Base-by-base conservation (phyloP, 2,113 vertebrate genomes). In the Tympanuchus pallidicinctus region DNA sequence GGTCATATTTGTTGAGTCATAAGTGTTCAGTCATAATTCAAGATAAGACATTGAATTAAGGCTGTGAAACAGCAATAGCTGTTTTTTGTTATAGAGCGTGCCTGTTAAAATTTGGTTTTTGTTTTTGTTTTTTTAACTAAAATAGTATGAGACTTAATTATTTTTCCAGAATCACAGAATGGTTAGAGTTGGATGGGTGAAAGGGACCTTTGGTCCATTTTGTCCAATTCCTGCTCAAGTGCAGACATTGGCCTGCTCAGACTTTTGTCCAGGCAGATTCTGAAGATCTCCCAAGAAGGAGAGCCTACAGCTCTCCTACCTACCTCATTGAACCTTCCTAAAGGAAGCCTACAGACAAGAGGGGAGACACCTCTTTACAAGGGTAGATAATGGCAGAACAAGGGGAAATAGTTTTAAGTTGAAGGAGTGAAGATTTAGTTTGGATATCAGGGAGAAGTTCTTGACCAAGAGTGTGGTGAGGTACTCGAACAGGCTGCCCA, bases 71-170 rank as follows among this genome's bases (percentile, higher is more conserved):
- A 64, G 3, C 34, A 24, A 59, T 8, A 32, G 18, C 8, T 74
- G 4, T 3, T 34, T 34, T 76, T 47, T 71, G 40, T n/a, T 10
- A 4, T 13, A 42, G 24, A 11, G 17, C 2, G 66, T 0, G 1
- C 16, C 61, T 7, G 65, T 79, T 42, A n/a, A 65, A 59, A 59
- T 78, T 54, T 65, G 47, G 64, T 45, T 78, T 79, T 78, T 69
- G 73, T 43, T 52, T 28, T 28, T 28, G 18, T 22, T 1, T 63
- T 56, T 17, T 25, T 77, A 11, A 52, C 25, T 70, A 7, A 60
- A 43, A 34, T 65, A 66, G 19, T 79, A 19, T 85, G 20, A 75
- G 15, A 48, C 28, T 36, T 74, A 3, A 57, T 38, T 61, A 16
- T 38, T 61, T 24, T 61, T 34, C 34, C 34, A 61, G 34, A 60